Conservation (phyloP, 2,113 vertebrate genomes). For the Sceloporus tristichus region DNA sequence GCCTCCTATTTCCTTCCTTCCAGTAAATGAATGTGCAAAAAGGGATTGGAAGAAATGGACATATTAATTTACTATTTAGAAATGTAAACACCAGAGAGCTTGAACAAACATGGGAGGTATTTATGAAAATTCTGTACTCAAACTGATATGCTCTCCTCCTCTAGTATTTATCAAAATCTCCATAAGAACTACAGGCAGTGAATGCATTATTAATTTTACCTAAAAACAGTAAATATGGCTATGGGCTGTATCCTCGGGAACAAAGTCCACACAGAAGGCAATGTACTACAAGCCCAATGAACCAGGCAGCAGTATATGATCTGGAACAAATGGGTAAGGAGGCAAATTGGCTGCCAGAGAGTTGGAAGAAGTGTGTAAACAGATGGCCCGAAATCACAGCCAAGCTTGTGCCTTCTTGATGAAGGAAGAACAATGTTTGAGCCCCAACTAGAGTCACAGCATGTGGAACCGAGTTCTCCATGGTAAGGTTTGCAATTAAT, state of each 20-base stretch:
- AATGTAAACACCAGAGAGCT: background rate
- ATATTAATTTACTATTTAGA: background rate
- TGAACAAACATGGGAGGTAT: background rate
- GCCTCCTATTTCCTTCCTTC: background rate
- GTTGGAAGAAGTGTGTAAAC: constrained; percentile 19
- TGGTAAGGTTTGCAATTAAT: constrained; percentile 10
- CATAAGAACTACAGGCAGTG: background rate
- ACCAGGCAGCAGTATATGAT: background rate
- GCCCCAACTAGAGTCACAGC: background rate
- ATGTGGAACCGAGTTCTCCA: constrained; percentile 5
- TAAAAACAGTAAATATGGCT: background rate
- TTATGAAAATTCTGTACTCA: background rate
- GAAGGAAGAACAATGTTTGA: background rate
- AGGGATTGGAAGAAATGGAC: too few species aligned
- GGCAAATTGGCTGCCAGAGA: background rate
- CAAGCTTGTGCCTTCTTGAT: constrained; percentile 17
- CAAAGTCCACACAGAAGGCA: background rate
- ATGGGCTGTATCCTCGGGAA: background rate
- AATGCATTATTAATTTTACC: background rate
- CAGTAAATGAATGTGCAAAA: background rate
- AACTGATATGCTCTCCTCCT: background rate
- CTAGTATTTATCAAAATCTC: background rate
- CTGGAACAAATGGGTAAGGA: background rate
- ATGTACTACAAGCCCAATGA: background rate
- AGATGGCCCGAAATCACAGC: constrained; percentile 17